Evolutionary conservation across 2,797 vertebrate species (phyloP), one percentile per base, ranked within the genome.

Genomic region (Thripadectes ignobilis): DNA sequence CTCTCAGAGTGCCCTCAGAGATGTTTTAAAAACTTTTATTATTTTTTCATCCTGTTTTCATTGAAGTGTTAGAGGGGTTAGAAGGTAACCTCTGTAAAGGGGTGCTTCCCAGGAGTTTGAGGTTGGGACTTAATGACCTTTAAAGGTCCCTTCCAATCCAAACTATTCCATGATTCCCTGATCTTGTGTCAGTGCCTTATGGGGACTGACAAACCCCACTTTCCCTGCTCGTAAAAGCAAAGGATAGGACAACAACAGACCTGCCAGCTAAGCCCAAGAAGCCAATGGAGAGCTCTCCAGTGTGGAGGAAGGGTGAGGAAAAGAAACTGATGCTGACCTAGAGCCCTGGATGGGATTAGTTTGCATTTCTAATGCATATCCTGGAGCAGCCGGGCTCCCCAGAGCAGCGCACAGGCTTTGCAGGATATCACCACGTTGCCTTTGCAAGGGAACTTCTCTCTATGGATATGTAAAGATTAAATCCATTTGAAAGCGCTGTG

Each of bases 271-370:
- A 27, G 6, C 22, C 34, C 69, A 57, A 11, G 19, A 7, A 46
- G 2, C 24, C 24, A 12, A 19, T 3, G 6, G 52, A 63, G 38
- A 52, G 21, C 34, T 85, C 24, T 69, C 7, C 45, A 22, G 8
- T 0, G 2, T 3, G 7, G 7, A 61, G 30, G 20, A 52, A 74
- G 5, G 3, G 8, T 4, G 3, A 85, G 23, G 32, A 71, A 41
- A 72, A 79, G 94, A 82, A 97, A 87, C 62, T 95, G 95, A 73
- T 93, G 92, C 86, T 96, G 96, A 93, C 95, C 94, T 92, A 59
- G 88, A 97, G 80, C 84, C 75, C 85, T 93, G 89, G 83, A 77
- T 75, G 89, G 88, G 91, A 90, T 90, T 34, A 92, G 58, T 93
- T 89, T 94, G 76, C 89, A 63, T 91, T 93, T 96, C 85, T 92